Evolutionary conservation across 2,888 invertebrate genomes (phyloP), one percentile per base, ranked within the genome.

Genomic region (Psylliodes chrysocephalus): DNA sequence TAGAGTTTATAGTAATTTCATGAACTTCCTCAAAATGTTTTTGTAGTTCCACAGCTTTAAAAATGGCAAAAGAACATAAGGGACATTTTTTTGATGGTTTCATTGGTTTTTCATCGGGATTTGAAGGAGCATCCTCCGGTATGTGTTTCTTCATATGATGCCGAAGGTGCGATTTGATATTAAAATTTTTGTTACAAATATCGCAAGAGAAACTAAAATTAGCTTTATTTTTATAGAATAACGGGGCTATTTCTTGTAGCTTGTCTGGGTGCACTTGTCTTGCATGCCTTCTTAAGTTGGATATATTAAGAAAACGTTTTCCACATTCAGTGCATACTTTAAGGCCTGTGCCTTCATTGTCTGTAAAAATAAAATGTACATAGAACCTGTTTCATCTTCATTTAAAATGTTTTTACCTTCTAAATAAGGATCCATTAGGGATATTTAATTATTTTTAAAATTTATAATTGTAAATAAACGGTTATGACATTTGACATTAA

Each of bases 21-120:
- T 54, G 54, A 28, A 8, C 1, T 17, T 1, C 15, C 42, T 54
- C 40, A 28, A 54, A 54, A 17, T 54, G 53, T 7, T 54, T 42
- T 6, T 42, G 8, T 42, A 54, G 38, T 42, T 40, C 40, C 4
- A 38, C 54, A 8, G 40, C 25, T 22, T 15, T 25, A 25, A 12
- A 40, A 28, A 38, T 14, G 17, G 14, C 15, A 42, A 42, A 42
- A 7, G 22, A 40, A 25, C 54, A 54, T 15, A 42, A 42, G 1
- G 54, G 54, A 25, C 54, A 54, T 12, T 40, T 28, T 19, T 54
- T 54, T 15, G 40, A 15, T 10, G 42, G 40, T 25, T 54, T 54
- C 5, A 25, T 12, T 6, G 6, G 6, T 22, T 22, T 22, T 22
- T 22, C 22, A 22, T 22, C 22, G 3, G 2, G n/a, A 14, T 7